Evolutionary conservation across 2,888 invertebrate genomes (phyloP).

Genomic region (Shargacucullia verbasci): DNA sequence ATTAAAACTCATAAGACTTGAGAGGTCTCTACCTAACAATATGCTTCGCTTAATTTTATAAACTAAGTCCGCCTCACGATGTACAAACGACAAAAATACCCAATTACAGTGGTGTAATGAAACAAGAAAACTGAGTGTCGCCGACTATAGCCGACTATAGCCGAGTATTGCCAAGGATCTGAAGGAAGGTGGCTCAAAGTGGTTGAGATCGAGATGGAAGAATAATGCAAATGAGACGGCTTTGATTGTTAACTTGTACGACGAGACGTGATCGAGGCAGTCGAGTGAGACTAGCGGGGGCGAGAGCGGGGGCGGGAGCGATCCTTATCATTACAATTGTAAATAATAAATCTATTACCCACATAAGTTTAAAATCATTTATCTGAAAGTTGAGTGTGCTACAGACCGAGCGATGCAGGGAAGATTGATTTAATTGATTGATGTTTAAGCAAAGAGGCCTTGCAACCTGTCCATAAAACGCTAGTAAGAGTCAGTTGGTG

Average conservation of each 20-base stretch:
- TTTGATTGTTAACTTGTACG: slow-evolving; percentile 48
- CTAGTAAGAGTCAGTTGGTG: no score
- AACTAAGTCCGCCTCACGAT: not conserved
- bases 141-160: not conserved
- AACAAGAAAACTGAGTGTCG: slow-evolving; percentile 6
- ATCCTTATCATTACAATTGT: no score
- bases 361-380: no score
- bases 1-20: no score
- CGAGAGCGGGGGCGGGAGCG: not conserved
- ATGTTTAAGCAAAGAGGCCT: no score
- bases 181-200: slow-evolving; percentile 33
- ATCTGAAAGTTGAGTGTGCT: no score
- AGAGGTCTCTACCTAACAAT: no score
- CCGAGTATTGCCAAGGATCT: slow-evolving; percentile 10
- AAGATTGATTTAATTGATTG: no score
- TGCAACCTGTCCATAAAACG: no score
- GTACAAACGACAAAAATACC: slow-evolving; percentile 3
- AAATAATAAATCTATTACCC: no score
- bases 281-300: slow-evolving; percentile 2
- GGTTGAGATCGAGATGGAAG: slow-evolving; percentile 36
- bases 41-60: not conserved
- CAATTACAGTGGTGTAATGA: slow-evolving; percentile 12
- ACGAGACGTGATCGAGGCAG: slow-evolving; percentile 1
- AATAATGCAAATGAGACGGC: slow-evolving; percentile 49
- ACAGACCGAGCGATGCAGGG: no score